Base-by-base conservation (phyloP, 1,140 invertebrate species). In the Palaemon carinicauda region DNA sequence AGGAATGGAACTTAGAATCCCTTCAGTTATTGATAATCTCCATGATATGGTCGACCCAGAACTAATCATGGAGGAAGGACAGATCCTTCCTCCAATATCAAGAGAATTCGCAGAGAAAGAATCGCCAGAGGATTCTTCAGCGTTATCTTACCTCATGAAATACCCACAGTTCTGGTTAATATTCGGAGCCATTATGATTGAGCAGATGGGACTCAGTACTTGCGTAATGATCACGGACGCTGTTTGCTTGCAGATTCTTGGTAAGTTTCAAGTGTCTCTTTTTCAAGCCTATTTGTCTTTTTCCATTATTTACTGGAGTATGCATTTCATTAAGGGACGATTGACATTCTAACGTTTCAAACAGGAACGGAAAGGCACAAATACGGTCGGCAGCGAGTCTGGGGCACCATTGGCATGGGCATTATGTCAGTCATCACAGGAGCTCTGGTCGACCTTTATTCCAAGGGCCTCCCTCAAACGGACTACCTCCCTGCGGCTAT, bases 401-500 rank as follows among this genome's bases (percentile, higher is more conserved):
- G 88, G 88, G 88, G 88, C 1, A 83, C 88, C 14, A 69, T 89
- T 21, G 88, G 88, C 54, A 87, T 82, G 88, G 88, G 88, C 50
- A 10, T 82, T 0, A 77, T 79, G 29, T 75, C 75, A n/a, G 24
- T 86, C 3, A 24, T 87, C 14, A 41, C 53, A 5, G 88, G 88
- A 5, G 75, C 75, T 1, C 79, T 89, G 69, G 56, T 87, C 19
- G 88, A 89, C 54, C 19, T 74, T 17, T 81, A 78, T 41, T 87
- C 86, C 19, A 24, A 24, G 24, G 86, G 79, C 33, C 71, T 78
- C 5, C 79, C 79, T 15, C 51, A 78, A 33, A 96, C 96, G 91
- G 93, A 97, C 90, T 97, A 97, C 90, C 93, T 93, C 0, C 92
- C 94, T 73, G 94, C 95, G 54, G 96, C 97, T 91, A 94, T 95